Evolutionary conservation across 37 sponge, comb jelly and placozoan species (phyloP).

Genomic region (Amphimedon queenslandica): DNA sequence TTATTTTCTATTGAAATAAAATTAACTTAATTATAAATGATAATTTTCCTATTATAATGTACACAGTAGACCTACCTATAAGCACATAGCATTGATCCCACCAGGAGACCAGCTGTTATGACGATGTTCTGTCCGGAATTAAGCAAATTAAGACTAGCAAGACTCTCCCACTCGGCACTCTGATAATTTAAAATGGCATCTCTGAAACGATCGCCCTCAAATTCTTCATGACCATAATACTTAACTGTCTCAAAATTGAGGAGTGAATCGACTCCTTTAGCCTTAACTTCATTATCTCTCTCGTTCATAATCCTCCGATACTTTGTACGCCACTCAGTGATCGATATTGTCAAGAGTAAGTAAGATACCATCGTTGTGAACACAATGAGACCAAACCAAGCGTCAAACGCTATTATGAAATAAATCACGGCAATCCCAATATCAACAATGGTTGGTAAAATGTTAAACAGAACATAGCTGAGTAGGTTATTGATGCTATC

Average conservation of each 20-base stretch:
- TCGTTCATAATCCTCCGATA: constrained; percentile 91
- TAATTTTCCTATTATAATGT: not conserved
- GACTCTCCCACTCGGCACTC: constrained; percentile 70
- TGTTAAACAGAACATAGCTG: constrained; percentile 92
- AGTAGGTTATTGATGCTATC: constrained; percentile 86
- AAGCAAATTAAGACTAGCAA: constrained; percentile 71
- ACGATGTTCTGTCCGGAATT: constrained; percentile 81
- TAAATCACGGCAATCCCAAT: constrained; percentile 91
- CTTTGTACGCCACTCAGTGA: constrained; percentile 96
- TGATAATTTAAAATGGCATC: constrained; percentile 70
- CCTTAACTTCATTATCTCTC: constrained; percentile 73
- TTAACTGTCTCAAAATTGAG: constrained; percentile 99
- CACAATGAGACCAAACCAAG: constrained; percentile 97
- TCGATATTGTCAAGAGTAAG: constrained; percentile 82
- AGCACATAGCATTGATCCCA: constrained; percentile 89
- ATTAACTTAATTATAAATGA: not conserved
- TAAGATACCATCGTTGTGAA: constrained; percentile 87
- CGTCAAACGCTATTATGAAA: constrained; percentile 94
- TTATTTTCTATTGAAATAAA: not conserved
- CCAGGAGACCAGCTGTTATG: constrained; percentile 75
- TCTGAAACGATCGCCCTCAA: constrained; percentile 78
- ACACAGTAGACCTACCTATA: constrained; percentile 19
- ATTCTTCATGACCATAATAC: constrained; percentile 91
- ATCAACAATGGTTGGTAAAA: constrained; percentile 89
- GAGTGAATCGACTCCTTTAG: constrained; percentile 92